phyloP scores from a whole-genome alignment of 2,888 invertebrate genomes.

The Myathropa florea region DNA sequence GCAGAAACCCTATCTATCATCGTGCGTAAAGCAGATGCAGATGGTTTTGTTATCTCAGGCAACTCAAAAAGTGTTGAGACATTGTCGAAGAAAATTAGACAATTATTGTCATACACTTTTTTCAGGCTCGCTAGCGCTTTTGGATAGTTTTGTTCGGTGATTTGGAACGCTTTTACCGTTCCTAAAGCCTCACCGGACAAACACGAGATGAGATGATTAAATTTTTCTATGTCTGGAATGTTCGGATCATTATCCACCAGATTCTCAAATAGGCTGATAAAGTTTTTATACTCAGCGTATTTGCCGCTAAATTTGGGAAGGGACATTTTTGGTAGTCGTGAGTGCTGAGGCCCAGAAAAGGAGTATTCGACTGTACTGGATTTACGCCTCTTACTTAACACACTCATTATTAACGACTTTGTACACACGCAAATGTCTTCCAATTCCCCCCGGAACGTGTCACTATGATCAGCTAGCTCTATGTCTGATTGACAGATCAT shows the following conservation, averaged over 20 bases:
- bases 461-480: not conserved
- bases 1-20: constrained; percentile 61
- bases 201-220: constrained; percentile 52
- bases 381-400: constrained; percentile 3
- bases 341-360: not conserved
- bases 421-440: not conserved
- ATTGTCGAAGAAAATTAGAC: constrained; percentile 61
- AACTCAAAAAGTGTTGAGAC: constrained; percentile 57
- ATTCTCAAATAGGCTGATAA: constrained; percentile 19
- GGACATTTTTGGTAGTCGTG: constrained; percentile 22
- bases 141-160: constrained; percentile 52
- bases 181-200: constrained; percentile 60
- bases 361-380: constrained; percentile 11
- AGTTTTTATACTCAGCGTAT: constrained; percentile 33
- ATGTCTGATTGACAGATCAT: constrained; percentile 22
- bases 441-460: constrained; percentile 6
- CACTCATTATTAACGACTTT: not conserved
- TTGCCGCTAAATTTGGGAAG: constrained; percentile 18
- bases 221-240: constrained; percentile 52
- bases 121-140: constrained; percentile 42
- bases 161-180: constrained; percentile 55
- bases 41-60: constrained; percentile 49
- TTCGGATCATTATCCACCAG: constrained; percentile 9
- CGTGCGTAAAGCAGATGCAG: constrained; percentile 48
- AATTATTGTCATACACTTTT: constrained; percentile 54